Conservation (phyloP, 2,797 vertebrate genomes). For the Hippoglossus hippoglossus region DNA sequence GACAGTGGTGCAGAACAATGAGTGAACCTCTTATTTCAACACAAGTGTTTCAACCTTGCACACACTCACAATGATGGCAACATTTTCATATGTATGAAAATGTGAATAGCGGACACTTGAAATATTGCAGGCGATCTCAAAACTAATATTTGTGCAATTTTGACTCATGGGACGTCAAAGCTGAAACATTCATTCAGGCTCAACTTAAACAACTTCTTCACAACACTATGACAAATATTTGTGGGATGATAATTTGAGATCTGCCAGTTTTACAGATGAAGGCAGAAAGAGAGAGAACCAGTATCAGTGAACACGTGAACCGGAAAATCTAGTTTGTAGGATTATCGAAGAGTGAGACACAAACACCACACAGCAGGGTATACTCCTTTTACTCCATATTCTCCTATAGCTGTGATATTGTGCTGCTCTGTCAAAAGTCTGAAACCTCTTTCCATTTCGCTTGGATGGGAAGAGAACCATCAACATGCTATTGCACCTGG, state of each 20-base stretch:
- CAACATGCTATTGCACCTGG: background rate
- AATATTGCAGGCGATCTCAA: conserved; percentile 13
- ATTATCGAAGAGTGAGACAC: background rate
- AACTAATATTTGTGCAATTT: conserved; percentile 27
- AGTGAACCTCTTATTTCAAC: conserved; percentile 15
- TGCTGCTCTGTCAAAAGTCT: background rate
- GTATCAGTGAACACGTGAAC: conserved; percentile 11
- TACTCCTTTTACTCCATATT: background rate
- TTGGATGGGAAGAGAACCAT: background rate
- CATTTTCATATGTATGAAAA: conserved; percentile 22
- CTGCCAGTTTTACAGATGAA: background rate
- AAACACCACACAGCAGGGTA: background rate
- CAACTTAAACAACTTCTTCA: background rate
- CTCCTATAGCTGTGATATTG: background rate
- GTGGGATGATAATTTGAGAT: conserved; percentile 10
- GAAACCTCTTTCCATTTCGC: background rate
- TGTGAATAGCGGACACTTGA: conserved; percentile 31
- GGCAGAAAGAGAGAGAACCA: background rate
- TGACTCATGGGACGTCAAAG: conserved; percentile 24
- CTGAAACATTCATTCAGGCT: conserved; percentile 27
- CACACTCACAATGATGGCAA: conserved; percentile 13
- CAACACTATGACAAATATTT: conserved; percentile 2
- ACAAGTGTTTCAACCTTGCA: conserved; percentile 2
- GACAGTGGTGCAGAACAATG: background rate
- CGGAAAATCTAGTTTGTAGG: background rate